Conservation (phyloP, 2,797 vertebrate species). For the Ibycter americanus region DNA sequence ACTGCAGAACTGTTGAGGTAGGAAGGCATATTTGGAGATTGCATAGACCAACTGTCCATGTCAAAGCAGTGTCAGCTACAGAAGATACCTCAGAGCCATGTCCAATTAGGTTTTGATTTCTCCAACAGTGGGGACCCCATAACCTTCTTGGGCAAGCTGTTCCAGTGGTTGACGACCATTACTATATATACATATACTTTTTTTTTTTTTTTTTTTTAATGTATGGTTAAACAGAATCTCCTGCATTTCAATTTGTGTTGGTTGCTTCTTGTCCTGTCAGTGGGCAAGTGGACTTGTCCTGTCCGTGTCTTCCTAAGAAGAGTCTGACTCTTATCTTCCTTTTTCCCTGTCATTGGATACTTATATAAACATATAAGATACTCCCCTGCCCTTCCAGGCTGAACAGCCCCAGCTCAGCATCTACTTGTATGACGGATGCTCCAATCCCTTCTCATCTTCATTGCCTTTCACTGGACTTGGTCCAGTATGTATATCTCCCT, state of each 20-base stretch:
- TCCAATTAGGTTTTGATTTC: background rate
- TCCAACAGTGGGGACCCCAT: too few species aligned
- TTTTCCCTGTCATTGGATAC: background rate
- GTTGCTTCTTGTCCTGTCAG: too few species aligned
- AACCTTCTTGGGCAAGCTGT: too few species aligned
- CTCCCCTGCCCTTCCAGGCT: background rate
- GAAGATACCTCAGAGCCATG: background rate
- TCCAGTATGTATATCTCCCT: background rate
- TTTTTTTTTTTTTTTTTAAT: too few species aligned
- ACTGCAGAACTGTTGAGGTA: background rate
- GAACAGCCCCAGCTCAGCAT: background rate
- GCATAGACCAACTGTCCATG: accelerated
- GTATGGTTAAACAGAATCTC: too few species aligned
- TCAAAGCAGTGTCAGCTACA: background rate
- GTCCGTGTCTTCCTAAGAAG: too few species aligned
- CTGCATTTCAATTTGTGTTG: too few species aligned
- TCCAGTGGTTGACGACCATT: too few species aligned
- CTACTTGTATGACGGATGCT: background rate
- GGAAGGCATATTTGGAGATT: background rate
- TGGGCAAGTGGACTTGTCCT: too few species aligned
- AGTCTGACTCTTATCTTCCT: background rate
- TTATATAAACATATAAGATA: background rate
- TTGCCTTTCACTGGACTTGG: background rate
- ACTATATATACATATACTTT: too few species aligned
- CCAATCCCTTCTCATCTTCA: background rate